Evolutionary conservation across 2,888 invertebrate genomes (phyloP).

Genomic region (Chaitophorus viminalis): DNA sequence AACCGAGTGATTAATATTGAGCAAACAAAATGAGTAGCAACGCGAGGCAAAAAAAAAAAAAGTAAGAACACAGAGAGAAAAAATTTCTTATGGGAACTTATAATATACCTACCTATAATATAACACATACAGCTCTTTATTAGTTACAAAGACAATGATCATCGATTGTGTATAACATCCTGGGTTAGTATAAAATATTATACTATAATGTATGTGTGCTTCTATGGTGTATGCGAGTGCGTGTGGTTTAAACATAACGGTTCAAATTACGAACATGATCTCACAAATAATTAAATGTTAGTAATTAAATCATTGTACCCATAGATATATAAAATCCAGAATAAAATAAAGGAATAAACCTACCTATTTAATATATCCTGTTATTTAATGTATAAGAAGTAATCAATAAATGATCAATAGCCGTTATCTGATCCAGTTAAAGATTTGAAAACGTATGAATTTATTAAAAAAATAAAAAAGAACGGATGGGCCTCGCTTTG

Average conservation of each 20-base stretch:
- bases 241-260: background rate
- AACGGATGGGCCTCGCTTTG: too few relatives aligned
- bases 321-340: too few relatives aligned
- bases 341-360: too few relatives aligned
- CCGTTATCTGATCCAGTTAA: background rate
- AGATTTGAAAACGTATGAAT: background rate
- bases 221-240: background rate
- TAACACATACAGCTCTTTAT: constrained; percentile 30
- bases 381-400: too few relatives aligned
- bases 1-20: constrained; percentile 21
- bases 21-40: constrained; percentile 18
- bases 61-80: background rate
- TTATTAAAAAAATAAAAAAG: too few relatives aligned
- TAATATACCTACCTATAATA: background rate
- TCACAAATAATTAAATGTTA: background rate
- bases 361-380: too few relatives aligned
- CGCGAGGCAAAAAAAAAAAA: background rate
- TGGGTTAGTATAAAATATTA: too few relatives aligned
- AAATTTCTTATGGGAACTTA: constrained; percentile 12
- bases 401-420: background rate
- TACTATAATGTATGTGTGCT: too few relatives aligned
- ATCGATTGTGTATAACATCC: constrained; percentile 14
- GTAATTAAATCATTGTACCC: background rate
- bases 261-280: background rate
- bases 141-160: constrained; percentile 6